Base-by-base conservation (phyloP, 1,140 invertebrate species). In the Cheumatopsyche charites region DNA sequence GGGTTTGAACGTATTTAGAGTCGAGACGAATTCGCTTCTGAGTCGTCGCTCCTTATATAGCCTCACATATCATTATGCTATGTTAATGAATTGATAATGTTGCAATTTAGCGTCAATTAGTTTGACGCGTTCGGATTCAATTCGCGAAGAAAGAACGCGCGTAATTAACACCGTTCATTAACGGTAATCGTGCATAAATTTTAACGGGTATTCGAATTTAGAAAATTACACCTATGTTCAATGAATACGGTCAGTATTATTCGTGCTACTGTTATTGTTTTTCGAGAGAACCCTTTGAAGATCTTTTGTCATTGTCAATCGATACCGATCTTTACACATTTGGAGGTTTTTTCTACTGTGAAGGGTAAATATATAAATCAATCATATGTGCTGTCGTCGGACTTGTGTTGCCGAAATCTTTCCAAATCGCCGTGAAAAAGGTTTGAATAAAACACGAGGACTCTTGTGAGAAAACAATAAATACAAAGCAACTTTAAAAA, bases 321-420 rank as follows among this genome's bases (percentile, higher is more conserved):
- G 63, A 66, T 66, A 42, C 17, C 15, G 4, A 66, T 66, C 63
- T 23, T 13, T 26, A 42, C 15, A 23, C 17, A 25, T 58, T 47
- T 25, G 63, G 17, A 66, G 21, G 42, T 66, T 47, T 66, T 19
- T 42, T 19, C 5, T 15, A 13, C 29, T 36, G 9, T 36, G 23
- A 66, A 66, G 63, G 63, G 47, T 42, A 43, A 62, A 66, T 67
- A 67, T 68, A 61, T 58, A 67, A 72, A 72, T 72, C 71, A 72
- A 72, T 72, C 71, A 67, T 72, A 61, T 67, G 7, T 17, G 29
- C 65, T 72, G 71, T 72, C 71, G 43, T 41, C 65, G 65, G 9
- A 36, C 29, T 36, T 29, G 45, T 43, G 42, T 43, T 58, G 9
- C 21, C 15, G 47, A 52, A 52, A 52, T 43, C 17, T 47, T 25